These are phyloP conservation scores for Pyxicephalus adspersus DNA, from an alignment of 2,113 vertebrate species.

Conservation along the genomic window DNA sequence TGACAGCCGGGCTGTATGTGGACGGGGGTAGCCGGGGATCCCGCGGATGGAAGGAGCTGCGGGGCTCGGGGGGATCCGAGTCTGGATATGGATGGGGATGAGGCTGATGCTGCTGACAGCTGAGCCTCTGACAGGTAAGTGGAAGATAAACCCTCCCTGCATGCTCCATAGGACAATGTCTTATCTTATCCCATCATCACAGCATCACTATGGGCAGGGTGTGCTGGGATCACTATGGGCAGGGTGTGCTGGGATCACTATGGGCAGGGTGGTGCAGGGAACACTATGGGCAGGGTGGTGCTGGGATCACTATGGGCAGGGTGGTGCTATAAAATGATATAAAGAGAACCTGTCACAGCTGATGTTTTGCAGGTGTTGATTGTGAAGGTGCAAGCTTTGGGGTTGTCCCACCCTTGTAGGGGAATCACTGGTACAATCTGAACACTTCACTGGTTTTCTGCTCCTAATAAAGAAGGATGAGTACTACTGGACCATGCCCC, in stretches of 20 bases:
- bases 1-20: constrained; percentile 15
- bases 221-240: neutral
- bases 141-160: neutral
- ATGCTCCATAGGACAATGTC: neutral
- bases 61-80: constrained; percentile 2
- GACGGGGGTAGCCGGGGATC: neutral
- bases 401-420: too few relatives aligned
- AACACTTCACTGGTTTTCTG: too few relatives aligned
- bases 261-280: neutral
- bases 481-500: too few relatives aligned
- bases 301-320: neutral
- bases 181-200: neutral
- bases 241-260: neutral
- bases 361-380: neutral
- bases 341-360: neutral
- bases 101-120: constrained; percentile 34
- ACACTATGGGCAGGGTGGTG: neutral
- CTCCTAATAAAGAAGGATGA: too few relatives aligned
- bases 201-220: neutral
- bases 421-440: too few relatives aligned
- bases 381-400: too few relatives aligned
- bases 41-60: constrained; percentile 50
- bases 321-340: too few relatives aligned
- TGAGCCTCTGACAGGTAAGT: constrained; percentile 15
- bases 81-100: constrained; percentile 16